phyloP scores from a whole-genome alignment of 1,140 invertebrate genomes.

The Formica exsecta region DNA sequence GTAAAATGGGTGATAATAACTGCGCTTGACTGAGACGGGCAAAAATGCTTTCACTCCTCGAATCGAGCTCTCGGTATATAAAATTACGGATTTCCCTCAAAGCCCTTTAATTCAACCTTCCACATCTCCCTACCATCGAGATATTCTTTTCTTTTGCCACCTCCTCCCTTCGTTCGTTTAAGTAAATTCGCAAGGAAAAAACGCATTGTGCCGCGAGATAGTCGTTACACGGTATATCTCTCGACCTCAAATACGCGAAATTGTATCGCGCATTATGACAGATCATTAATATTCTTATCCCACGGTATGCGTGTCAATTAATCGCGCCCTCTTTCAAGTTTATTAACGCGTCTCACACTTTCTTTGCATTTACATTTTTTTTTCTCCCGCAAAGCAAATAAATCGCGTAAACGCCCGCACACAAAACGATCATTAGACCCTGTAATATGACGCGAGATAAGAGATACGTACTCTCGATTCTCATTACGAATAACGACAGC shows the following conservation, averaged over 20 bases:
- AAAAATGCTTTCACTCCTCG: slow-evolving; percentile 58
- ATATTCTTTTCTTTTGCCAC: slow-evolving; percentile 19
- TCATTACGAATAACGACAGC: not conserved
- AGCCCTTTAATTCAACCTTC: slow-evolving; percentile 41
- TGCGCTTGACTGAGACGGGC: slow-evolving; percentile 52
- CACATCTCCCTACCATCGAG: not conserved
- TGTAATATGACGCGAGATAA: slow-evolving; percentile 8
- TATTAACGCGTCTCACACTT: slow-evolving; percentile 38
- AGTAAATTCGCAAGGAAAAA: not conserved
- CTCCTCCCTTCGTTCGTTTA: slow-evolving; percentile 1
- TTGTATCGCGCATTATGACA: not conserved
- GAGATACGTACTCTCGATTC: not conserved
- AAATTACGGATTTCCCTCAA: slow-evolving; percentile 65
- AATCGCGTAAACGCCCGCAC: slow-evolving; percentile 7
- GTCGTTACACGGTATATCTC: not conserved
- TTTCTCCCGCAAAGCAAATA: not conserved
- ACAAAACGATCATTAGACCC: not conserved
- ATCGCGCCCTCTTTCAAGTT: not conserved
- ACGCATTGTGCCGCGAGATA: not conserved
- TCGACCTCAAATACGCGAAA: slow-evolving; percentile 18
- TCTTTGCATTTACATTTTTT: slow-evolving; percentile 7
- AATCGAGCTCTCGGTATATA: slow-evolving; percentile 47
- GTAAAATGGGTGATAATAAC: slow-evolving; percentile 70
- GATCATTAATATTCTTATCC: slow-evolving; percentile 47
- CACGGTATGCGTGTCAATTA: slow-evolving; percentile 9